Base-by-base conservation (phyloP, 2,888 invertebrate genomes). In the Pediacus dermestoides region DNA sequence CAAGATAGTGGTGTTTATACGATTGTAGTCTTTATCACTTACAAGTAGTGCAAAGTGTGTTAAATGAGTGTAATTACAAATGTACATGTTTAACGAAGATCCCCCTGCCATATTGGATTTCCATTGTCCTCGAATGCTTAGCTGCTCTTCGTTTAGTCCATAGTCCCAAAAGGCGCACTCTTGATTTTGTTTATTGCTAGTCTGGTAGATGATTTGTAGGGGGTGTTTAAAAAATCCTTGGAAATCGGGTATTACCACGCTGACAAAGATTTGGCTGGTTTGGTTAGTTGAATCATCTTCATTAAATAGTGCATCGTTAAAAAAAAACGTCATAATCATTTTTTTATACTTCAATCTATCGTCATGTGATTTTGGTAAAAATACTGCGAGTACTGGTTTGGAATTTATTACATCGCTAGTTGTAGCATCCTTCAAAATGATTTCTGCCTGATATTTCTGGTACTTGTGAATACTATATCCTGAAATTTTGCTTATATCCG, bases 51-150 rank as follows among this genome's bases (percentile, higher is more conserved):
- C 23, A 23, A 23, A 23, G 9, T 23, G 23, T 23, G 23, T 23
- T n/a, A 23, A 23, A 23, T 23, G 23, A 3, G 4, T 23, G 8
- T 23, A 23, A n/a, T 23, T 3, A 23, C 23, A 23, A 23, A 23
- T 23, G n/a, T 23, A 10, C 4, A 6, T 6, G 18, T 18, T 18
- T 6, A 8, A 18, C 18, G 6, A 8, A 18, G 8, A 18, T 18
- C 4, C 8, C 8, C 18, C 4, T 18, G 18, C 18, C 8, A 6
- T n/a, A 23, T 9, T 23, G 4, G 18, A 18, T 18, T 18, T 23
- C 23, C 23, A 23, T 6, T 3, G n/a, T 4, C 23, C 23, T 4
- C 10, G n/a, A 4, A 23, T 23, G n/a, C 9, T 10, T 23, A 9
- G 9, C 10, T 9, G 10, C 10, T 23, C 10, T 9, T 23, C n/a